A percentile compares a stretch with the other conserved stretches of the same genome.
phyloP scores from a whole-genome alignment of 2,113 vertebrate genomes.

The Tragulus kanchil region DNA sequence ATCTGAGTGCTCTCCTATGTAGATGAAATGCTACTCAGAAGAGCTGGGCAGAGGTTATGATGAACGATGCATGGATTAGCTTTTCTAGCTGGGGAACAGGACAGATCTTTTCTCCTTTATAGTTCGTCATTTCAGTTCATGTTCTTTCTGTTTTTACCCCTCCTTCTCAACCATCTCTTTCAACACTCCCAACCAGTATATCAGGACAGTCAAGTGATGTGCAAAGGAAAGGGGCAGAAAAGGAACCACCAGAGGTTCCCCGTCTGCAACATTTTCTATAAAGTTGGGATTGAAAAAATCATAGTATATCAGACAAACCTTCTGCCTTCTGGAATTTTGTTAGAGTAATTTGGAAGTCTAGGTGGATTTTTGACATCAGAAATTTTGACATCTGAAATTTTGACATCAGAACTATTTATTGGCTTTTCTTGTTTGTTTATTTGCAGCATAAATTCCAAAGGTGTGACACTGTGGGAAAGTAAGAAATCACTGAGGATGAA shows the following conservation, averaged over 20 bases:
- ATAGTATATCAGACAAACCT: not conserved
- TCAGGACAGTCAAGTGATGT: not conserved
- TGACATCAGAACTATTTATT: not conserved
- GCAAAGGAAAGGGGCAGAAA: not conserved
- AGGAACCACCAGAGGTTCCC: not conserved
- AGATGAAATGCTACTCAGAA: not conserved
- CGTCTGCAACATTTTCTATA: not conserved
- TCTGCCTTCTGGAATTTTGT: not conserved
- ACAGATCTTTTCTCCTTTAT: not conserved
- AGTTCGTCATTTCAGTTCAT: not conserved
- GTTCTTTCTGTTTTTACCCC: not conserved
- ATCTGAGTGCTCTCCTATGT: not conserved
- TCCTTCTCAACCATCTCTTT: not conserved
- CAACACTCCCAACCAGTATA: not conserved
- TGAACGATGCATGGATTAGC: not conserved
- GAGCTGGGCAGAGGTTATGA: not conserved
- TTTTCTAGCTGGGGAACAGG: not conserved
- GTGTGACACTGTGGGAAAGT: not conserved
- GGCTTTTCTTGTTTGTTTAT: not conserved
- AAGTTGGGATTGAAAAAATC: not conserved
- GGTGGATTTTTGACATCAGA: not conserved
- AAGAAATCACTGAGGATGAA: not conserved
- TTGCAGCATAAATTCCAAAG: slow-evolving; percentile 3
- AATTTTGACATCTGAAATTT: not conserved
- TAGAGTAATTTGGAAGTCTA: not conserved